Conservation (phyloP, 2,113 vertebrate genomes). For the Hassar affinis region DNA sequence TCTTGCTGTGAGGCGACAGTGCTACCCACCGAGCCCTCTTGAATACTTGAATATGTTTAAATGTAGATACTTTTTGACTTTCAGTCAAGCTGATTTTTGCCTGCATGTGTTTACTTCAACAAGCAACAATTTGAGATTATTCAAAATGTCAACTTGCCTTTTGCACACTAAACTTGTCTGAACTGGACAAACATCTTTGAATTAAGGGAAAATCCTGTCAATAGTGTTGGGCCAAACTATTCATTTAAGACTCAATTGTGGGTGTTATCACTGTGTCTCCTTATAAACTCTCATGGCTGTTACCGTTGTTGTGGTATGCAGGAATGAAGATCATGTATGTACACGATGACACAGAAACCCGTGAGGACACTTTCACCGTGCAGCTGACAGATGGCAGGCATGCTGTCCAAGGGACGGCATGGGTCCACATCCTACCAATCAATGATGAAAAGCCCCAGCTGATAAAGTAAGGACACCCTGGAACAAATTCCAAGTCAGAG, state of each 20-base stretch:
- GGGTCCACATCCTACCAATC: conserved; percentile 81
- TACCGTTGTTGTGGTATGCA: conserved; percentile 58
- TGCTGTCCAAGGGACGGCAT: conserved; percentile 77
- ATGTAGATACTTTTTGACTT: neutral
- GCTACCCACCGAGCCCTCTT: too few relatives aligned
- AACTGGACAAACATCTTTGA: neutral
- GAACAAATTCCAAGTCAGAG: conserved; percentile 54
- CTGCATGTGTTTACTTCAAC: neutral
- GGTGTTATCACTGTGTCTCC: neutral
- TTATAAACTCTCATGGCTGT: conserved; percentile 28
- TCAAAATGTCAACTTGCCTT: neutral
- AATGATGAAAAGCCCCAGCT: conserved; percentile 81
- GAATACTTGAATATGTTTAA: neutral
- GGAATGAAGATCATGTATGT: conserved; percentile 81
- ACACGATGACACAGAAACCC: conserved; percentile 86
- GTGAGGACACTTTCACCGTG: conserved; percentile 77
- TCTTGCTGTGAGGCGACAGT: too few relatives aligned
- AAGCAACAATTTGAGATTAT: neutral
- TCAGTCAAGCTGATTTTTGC: neutral
- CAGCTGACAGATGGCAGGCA: conserved; percentile 87
- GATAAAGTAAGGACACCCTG: conserved; percentile 68
- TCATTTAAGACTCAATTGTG: neutral
- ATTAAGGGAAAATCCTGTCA: neutral
- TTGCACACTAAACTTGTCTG: neutral
- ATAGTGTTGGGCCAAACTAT: neutral